Conservation (phyloP, 37 sponge, comb jelly and placozoan species). For the Agelas oroides region DNA sequence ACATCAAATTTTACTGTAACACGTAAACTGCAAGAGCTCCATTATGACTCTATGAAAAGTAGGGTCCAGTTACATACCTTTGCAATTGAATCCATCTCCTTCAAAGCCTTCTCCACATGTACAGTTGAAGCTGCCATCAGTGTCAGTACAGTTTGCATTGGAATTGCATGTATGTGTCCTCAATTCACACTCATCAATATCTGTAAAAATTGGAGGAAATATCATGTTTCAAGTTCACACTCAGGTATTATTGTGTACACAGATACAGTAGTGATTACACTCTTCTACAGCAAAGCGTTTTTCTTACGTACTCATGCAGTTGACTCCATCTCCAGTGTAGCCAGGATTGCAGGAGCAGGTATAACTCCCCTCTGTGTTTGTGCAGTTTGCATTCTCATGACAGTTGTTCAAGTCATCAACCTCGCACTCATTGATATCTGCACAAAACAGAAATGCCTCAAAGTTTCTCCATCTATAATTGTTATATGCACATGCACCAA, state of each 20-base stretch:
- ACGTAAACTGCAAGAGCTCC: too few species aligned
- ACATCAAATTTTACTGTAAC: too few species aligned
- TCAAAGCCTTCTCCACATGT: constrained; percentile 2
- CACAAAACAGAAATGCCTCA: background rate
- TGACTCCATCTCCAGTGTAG: constrained; percentile 27
- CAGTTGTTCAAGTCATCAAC: constrained; percentile 5
- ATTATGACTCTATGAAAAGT: too few species aligned
- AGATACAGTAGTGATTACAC: too few species aligned
- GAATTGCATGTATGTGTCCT: too few species aligned
- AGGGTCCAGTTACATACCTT: too few species aligned
- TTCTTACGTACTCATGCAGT: background rate
- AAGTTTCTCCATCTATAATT: background rate
- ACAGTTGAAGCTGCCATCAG: constrained; percentile 4
- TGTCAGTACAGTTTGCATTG: too few species aligned
- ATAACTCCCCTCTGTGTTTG: constrained; percentile 11
- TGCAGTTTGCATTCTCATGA: constrained; percentile 4
- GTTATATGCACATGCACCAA: too few species aligned
- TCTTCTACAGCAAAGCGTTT: too few species aligned
- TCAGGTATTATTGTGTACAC: too few species aligned
- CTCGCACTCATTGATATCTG: constrained; percentile 4
- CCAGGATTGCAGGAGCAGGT: constrained; percentile 24
- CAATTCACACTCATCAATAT: constrained; percentile 2
- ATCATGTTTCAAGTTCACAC: too few species aligned
- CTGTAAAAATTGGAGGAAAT: background rate
- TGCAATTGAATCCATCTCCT: constrained; percentile 1